phyloP scores from a whole-genome alignment of 2,888 invertebrate genomes.

The Trachelus iudaicus region DNA sequence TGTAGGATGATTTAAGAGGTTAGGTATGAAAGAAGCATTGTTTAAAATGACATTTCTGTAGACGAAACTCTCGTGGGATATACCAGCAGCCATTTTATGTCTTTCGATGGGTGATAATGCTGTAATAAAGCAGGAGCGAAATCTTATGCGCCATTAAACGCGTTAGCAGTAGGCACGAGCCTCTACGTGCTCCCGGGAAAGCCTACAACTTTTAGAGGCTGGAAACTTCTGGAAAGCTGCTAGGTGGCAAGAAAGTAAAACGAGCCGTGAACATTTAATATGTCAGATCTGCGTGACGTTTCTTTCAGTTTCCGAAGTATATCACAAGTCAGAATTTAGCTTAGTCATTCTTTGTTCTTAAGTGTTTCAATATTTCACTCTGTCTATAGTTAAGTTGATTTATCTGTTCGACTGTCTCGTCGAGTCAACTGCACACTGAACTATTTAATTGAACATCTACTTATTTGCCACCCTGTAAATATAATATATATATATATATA shows the following conservation, averaged over 20 bases:
- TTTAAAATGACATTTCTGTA: not conserved
- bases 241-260: conserved; percentile 2
- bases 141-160: conserved; percentile 19
- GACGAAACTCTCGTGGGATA: not conserved
- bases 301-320: not conserved
- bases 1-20: not conserved
- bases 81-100: not conserved
- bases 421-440: too few relatives aligned
- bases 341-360: not conserved
- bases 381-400: not conserved
- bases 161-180: conserved; percentile 11
- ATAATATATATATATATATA: too few relatives aligned
- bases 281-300: conserved; percentile 15
- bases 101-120: not conserved
- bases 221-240: not conserved
- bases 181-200: not conserved
- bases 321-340: not conserved
- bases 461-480: too few relatives aligned
- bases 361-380: not conserved
- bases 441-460: too few relatives aligned
- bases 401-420: not conserved
- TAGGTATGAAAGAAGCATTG: not conserved
- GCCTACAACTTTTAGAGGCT: not conserved
- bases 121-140: conserved; percentile 1
- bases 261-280: conserved; percentile 22